A percentile compares a stretch with the other conserved stretches of the same genome.
Evolutionary conservation across 2,888 invertebrate species (phyloP).

Genomic region (Melanostoma scalare): DNA sequence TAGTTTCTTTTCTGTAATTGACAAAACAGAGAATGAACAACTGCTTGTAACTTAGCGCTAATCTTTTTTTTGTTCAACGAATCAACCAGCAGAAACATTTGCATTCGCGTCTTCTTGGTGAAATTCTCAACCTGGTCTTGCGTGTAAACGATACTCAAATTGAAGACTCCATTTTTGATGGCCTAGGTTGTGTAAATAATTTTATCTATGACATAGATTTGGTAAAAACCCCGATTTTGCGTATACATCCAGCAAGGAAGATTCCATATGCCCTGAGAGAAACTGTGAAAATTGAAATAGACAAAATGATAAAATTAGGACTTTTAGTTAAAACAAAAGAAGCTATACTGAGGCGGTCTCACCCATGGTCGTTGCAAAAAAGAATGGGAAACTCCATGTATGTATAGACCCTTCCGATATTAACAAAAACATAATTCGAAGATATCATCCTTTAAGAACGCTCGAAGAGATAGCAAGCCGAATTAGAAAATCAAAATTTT

Average conservation of each 20-base stretch:
- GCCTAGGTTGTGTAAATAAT: slow-evolving; percentile 12
- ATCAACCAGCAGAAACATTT: too few relatives aligned
- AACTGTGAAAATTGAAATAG: slow-evolving; percentile 15
- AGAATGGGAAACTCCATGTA: slow-evolving; percentile 17
- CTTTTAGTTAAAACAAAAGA: slow-evolving; percentile 7
- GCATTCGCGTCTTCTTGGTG: too few relatives aligned
- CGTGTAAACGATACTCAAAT: background rate
- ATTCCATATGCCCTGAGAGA: slow-evolving; percentile 3
- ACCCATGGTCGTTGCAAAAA: slow-evolving; percentile 13
- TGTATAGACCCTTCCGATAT: slow-evolving; percentile 22
- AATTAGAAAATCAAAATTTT: slow-evolving; percentile 16
- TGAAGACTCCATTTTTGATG: background rate
- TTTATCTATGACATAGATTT: slow-evolving; percentile 19
- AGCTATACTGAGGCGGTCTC: background rate
- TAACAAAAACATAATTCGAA: slow-evolving; percentile 20
- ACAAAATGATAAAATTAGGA: slow-evolving; percentile 23
- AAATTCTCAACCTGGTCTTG: too few relatives aligned
- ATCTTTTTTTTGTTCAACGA: too few relatives aligned
- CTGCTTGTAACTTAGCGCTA: too few relatives aligned
- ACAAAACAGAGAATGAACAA: too few relatives aligned
- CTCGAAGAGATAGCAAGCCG: slow-evolving; percentile 17
- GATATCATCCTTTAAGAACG: slow-evolving; percentile 15
- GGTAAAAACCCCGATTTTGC: slow-evolving; percentile 8
- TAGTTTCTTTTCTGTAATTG: too few relatives aligned
- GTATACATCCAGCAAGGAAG: slow-evolving; percentile 38